Conservation (phyloP, 2,113 vertebrate genomes). For the Saguinus imperator region DNA sequence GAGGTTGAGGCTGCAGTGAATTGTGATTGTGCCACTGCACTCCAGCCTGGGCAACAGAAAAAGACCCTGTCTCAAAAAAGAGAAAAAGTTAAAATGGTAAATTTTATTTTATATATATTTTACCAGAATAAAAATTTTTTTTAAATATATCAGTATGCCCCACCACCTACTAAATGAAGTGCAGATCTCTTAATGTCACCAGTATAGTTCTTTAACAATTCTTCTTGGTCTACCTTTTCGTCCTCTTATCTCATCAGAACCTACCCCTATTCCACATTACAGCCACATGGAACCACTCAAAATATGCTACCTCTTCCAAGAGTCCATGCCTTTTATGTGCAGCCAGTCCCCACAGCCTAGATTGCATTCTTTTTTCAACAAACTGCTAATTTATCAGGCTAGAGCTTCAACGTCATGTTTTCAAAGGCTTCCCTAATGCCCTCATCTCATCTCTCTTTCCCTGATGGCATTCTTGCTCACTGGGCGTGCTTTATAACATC, state of each 20-base stretch:
- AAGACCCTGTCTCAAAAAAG: too few species aligned
- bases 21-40: too few species aligned
- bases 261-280: not conserved
- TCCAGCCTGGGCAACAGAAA: too few species aligned
- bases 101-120: not conserved
- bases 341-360: not conserved
- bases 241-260: not conserved
- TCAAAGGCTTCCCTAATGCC: not conserved
- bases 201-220: not conserved
- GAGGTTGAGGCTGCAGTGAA: too few species aligned
- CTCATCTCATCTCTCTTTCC: not conserved
- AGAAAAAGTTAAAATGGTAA: not conserved
- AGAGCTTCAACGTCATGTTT: not conserved
- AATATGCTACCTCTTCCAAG: not conserved
- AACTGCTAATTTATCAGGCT: not conserved
- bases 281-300: not conserved
- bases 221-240: not conserved
- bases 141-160: not conserved
- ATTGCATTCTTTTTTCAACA: not conserved
- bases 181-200: not conserved
- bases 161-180: not conserved
- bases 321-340: not conserved
- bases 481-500: not conserved
- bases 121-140: not conserved
- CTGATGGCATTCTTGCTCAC: not conserved